Percentiles rank a stretch among this genome's conserved stretches.
Evolutionary conservation across 1,140 invertebrate genomes (phyloP).

Genomic region (Colletes gigas): DNA sequence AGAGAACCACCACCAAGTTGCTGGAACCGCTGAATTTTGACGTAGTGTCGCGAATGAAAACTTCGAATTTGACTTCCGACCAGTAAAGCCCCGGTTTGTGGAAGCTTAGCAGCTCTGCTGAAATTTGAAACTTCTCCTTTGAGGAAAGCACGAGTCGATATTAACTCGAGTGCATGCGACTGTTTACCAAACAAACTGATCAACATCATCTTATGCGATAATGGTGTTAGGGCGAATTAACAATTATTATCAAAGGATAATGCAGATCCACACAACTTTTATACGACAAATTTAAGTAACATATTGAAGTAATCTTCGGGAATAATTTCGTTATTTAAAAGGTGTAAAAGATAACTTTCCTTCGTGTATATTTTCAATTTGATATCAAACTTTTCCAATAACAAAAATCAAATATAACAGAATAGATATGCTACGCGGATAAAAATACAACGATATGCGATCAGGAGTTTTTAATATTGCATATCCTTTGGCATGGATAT

Average conservation of each 20-base stretch:
- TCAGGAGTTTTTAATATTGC: too few relatives aligned
- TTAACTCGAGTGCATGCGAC: constrained; percentile 11
- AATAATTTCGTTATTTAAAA: too few relatives aligned
- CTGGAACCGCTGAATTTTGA: constrained; percentile 13
- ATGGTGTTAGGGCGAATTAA: background rate
- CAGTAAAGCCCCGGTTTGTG: background rate
- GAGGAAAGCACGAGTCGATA: constrained; percentile 23
- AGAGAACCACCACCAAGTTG: background rate
- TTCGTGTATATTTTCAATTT: too few relatives aligned
- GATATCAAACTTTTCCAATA: too few relatives aligned
- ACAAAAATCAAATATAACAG: too few relatives aligned
- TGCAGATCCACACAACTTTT: too few relatives aligned
- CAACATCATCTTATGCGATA: background rate
- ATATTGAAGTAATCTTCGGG: too few relatives aligned
- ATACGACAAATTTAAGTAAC: too few relatives aligned
- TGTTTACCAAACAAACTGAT: constrained; percentile 33
- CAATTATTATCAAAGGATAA: background rate
- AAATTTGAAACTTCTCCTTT: constrained; percentile 33
- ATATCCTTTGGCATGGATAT: too few relatives aligned
- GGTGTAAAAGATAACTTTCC: too few relatives aligned
- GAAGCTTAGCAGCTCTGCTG: background rate
- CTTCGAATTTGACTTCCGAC: constrained; percentile 45
- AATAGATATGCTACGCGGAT: too few relatives aligned
- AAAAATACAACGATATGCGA: too few relatives aligned
- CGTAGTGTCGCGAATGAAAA: constrained; percentile 11